phyloP scores from a whole-genome alignment of 2,113 vertebrate species.

The Phainopepla nitens region DNA sequence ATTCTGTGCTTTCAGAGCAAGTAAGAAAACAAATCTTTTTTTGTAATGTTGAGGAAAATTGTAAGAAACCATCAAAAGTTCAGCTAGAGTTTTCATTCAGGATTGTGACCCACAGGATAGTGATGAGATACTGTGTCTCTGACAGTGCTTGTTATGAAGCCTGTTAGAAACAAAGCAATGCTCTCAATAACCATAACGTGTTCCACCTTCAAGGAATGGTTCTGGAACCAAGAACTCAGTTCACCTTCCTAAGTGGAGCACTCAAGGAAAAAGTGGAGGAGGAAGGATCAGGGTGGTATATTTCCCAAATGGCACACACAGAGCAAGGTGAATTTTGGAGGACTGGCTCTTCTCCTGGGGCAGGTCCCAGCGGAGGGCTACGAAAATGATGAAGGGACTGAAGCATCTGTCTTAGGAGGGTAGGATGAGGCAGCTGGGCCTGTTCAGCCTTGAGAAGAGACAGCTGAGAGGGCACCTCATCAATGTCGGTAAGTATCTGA shows the following conservation, averaged over 20 bases:
- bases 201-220: background rate
- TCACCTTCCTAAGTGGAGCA: background rate
- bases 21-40: background rate
- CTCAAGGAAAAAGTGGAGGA: background rate
- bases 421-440: background rate
- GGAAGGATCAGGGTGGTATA: background rate
- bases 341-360: background rate
- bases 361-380: rapidly evolving
- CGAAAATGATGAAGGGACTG: background rate
- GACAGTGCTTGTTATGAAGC: background rate
- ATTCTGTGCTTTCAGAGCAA: background rate
- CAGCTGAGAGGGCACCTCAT: background rate
- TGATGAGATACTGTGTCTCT: background rate
- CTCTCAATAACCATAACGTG: background rate
- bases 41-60: background rate
- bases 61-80: background rate
- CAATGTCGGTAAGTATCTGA: background rate
- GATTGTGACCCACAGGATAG: background rate
- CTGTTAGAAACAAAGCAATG: background rate
- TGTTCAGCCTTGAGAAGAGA: background rate
- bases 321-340: background rate
- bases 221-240: background rate
- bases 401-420: background rate
- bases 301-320: background rate
- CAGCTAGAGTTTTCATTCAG: background rate